Evolutionary conservation across 2,113 vertebrate species (phyloP), one percentile per base, ranked within the genome.

Genomic region (Chloropsis hardwickii): DNA sequence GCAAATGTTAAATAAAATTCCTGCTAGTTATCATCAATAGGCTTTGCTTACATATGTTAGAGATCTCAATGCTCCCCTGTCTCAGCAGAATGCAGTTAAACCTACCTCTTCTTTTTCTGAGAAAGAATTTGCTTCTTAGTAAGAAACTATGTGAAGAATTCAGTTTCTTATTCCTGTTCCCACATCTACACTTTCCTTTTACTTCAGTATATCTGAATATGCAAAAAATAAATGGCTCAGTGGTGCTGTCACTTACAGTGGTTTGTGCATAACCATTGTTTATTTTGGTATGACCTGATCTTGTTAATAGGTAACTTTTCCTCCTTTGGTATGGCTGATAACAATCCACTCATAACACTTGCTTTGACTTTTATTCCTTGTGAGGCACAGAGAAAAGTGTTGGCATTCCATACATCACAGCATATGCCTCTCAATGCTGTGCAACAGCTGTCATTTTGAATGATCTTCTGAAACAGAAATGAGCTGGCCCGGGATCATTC

Each of bases 391-490:
- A 88, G 73, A 81, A 82, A 77, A 57, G 58, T 79, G 84, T 72
- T 51, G 60, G 54, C 60, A 58, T 88, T 89, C 37, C 62, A 54
- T 80, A 73, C 45, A 89, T 95, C 91, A 76, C 87, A 91, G 78
- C 90, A 92, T 94, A 90, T 91, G 93, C 79, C 85, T 91, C 74
- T 80, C 74, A 61, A 16, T 88, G 84, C 85, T 95, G 84, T 91
- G 84, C 89, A 95, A 85, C 93, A 96, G 74, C 94, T 96, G 92
- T 95, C 91, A 81, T 85, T 95, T 95, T 92, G 78, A 96, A 82
- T 92, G 81, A 94, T 96, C 78, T 91, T 95, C 90, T 95, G 83
- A 77, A 95, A 73, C 42, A 91, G 62, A 95, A 95, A 93, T 83
- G 79, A 95, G 50, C 90, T 97, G 93, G 92, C 90, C 85, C 51